phyloP scores from a whole-genome alignment of 2,797 vertebrate genomes.

The Hafferia zeledoni region DNA sequence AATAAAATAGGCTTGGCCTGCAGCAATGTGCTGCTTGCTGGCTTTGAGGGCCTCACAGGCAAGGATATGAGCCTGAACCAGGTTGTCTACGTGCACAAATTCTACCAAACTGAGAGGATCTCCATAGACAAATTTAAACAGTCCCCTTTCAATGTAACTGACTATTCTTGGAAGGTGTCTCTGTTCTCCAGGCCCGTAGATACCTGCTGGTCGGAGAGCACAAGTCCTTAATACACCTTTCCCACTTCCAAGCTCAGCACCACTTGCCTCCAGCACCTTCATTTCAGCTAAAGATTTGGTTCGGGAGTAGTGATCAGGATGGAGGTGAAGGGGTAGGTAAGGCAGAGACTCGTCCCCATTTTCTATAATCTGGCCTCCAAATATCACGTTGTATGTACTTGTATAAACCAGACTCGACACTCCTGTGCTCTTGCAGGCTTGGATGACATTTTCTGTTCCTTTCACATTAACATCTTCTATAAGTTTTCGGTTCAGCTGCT shows the following conservation, averaged over 20 bases:
- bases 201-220: conserved; percentile 90
- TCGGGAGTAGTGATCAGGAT: conserved; percentile 94
- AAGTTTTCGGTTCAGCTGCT: conserved; percentile 85
- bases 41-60: conserved; percentile 84
- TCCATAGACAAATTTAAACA: conserved; percentile 91
- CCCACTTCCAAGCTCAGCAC: conserved; percentile 59
- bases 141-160: conserved; percentile 86
- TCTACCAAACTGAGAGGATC: conserved; percentile 88
- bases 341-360: conserved; percentile 92
- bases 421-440: conserved; percentile 77
- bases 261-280: conserved; percentile 87
- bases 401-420: conserved; percentile 90
- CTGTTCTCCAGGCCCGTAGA: conserved; percentile 94
- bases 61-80: conserved; percentile 87
- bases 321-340: conserved; percentile 90
- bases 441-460: conserved; percentile 89
- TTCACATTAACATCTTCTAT: conserved; percentile 89
- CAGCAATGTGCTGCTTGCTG: conserved; percentile 76
- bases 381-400: conserved; percentile 94
- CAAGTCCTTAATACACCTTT: conserved; percentile 83
- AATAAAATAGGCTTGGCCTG: conserved; percentile 95
- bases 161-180: conserved; percentile 93
- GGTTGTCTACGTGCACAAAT: conserved; percentile 94
- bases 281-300: conserved; percentile 94
- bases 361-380: conserved; percentile 91